Percentiles rank a stretch among this genome's conserved stretches.
Conservation (phyloP, 2,113 vertebrate genomes). For the Ciconia maguari region DNA sequence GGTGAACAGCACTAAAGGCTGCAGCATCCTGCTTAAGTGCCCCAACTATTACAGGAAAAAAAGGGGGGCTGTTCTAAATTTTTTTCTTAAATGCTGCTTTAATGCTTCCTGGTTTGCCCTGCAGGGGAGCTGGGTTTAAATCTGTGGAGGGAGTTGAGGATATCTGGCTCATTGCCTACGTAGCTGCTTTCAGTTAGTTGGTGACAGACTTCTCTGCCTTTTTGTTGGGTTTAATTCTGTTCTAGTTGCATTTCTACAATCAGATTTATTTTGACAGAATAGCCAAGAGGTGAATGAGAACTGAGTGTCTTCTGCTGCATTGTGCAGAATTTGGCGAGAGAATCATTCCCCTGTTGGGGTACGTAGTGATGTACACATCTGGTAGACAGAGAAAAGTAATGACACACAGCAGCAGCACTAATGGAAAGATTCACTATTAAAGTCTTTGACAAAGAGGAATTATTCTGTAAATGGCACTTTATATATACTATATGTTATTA, state of each 20-base stretch:
- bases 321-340: not conserved
- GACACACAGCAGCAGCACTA: not conserved
- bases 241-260: not conserved
- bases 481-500: not conserved
- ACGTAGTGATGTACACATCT: not conserved
- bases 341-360: not conserved
- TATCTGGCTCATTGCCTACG: fast-evolving
- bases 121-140: not conserved
- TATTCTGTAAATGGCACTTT: not conserved
- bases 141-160: not conserved
- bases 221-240: not conserved
- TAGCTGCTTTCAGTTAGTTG: not conserved
- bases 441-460: not conserved
- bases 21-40: not conserved
- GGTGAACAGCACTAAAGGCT: not conserved
- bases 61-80: not conserved
- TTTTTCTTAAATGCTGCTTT: not conserved
- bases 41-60: not conserved
- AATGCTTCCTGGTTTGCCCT: not conserved
- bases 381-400: not conserved
- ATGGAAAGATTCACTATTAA: not conserved
- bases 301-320: not conserved
- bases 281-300: not conserved
- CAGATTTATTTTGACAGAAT: not conserved
- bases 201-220: not conserved